Base-by-base conservation (phyloP, 2,797 vertebrate genomes). In the Gorsachius magnificus region DNA sequence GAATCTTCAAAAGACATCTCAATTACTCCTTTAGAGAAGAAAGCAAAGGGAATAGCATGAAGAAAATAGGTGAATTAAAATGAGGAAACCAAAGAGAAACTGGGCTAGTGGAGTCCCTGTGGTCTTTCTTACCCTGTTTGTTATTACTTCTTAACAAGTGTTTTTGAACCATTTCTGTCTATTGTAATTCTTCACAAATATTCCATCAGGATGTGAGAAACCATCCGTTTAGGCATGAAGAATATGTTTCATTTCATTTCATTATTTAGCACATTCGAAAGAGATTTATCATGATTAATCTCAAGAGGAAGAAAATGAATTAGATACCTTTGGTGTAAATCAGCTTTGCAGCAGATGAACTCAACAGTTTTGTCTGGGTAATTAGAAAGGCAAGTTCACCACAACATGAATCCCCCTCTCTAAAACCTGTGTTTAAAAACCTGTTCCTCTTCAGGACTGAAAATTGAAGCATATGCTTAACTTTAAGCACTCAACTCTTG, bases 191-290 rank as follows among this genome's bases (percentile, higher is more conserved):
- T 85, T 80, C 81, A 87, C 29, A 50, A 93, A 81, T 75, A 89
- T 81, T 91, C 65, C 78, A 87, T 81, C 61, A 94, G 64, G 61
- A 91, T 91, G 63, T 31, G 85, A 91, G 84, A 96, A 97, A 86
- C 57, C 43, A 83, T 89, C 33, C 35, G 6, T 79, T 87, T 83
- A 89, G 58, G 36, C 48, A 91, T 66, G 29, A 96, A 90, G 76
- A 91, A 75, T 90, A 93, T 57, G 60, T 91, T 96, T 90, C 6
- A 71, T 90, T 93, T 90, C 4, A 64, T 83, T 91, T 94, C 53
- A 79, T 91, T 87, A 92, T 87, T 96, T 95, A 75, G 38, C 51
- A 89, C 43, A 83, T 91, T 94, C 93, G 68, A 65, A 92, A 89
- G 57, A 83, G 57, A 78, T 96, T 95, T 94, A 93, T 94, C 58